These are phyloP conservation scores for Syngnathus rostellatus DNA, from an alignment of 2,797 vertebrate genomes.

Conservation along the genomic window DNA sequence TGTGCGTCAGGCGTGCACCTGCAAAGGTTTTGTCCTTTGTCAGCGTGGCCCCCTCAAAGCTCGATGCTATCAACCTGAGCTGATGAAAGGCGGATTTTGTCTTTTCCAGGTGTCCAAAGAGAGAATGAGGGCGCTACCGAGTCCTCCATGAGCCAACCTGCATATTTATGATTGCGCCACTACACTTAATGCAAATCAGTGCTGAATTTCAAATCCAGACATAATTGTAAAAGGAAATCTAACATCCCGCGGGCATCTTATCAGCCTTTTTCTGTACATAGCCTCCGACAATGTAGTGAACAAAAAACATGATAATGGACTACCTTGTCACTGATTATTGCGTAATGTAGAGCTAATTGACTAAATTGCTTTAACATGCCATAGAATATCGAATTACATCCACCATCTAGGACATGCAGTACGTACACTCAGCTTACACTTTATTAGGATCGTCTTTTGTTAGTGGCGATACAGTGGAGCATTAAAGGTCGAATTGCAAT, in stretches of 20 bases:
- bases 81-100: slow-evolving; percentile 59
- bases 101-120: slow-evolving; percentile 43
- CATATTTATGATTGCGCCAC: slow-evolving; percentile 18
- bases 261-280: slow-evolving; percentile 17
- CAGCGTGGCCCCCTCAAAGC: slow-evolving; percentile 30
- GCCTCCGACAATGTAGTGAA: slow-evolving; percentile 13
- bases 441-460: not conserved
- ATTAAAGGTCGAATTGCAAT: not conserved
- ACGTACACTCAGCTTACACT: not conserved
- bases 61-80: slow-evolving; percentile 40
- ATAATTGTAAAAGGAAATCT: slow-evolving; percentile 22
- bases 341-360: slow-evolving; percentile 17
- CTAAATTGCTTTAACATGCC: slow-evolving; percentile 7
- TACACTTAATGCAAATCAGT: slow-evolving; percentile 24
- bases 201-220: slow-evolving; percentile 14
- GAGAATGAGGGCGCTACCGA: slow-evolving; percentile 1
- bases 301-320: slow-evolving; percentile 22
- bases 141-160: slow-evolving; percentile 4
- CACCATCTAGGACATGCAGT: not conserved
- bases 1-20: slow-evolving; percentile 45
- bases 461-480: not conserved
- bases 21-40: slow-evolving; percentile 43
- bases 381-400: slow-evolving; percentile 7
- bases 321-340: slow-evolving; percentile 20
- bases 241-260: slow-evolving; percentile 16